Conservation (phyloP, 2,113 vertebrate species). For the Meriones unguiculatus region DNA sequence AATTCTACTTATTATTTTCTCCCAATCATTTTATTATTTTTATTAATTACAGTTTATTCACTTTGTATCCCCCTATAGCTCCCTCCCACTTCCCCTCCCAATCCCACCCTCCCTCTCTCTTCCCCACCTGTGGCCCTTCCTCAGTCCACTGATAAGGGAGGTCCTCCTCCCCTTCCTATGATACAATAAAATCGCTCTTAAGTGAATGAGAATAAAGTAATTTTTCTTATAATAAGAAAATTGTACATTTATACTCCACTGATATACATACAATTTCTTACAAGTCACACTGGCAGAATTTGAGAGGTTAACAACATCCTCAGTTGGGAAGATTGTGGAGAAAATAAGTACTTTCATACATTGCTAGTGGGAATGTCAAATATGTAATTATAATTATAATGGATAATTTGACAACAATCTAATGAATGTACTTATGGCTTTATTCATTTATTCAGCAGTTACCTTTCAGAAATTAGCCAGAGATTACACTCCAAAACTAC, state of each 20-base stretch:
- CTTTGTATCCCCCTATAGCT: no score
- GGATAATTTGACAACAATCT: background rate
- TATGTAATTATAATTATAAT: background rate
- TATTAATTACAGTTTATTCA: no score
- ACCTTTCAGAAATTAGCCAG: background rate
- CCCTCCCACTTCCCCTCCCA: no score
- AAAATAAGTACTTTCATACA: background rate
- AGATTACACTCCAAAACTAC: background rate
- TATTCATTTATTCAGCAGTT: background rate
- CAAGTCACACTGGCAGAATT: background rate
- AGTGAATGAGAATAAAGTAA: background rate
- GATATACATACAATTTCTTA: background rate
- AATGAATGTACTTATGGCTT: background rate
- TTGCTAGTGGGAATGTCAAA: background rate
- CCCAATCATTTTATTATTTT: no score
- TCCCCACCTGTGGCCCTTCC: no score
- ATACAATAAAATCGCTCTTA: no score
- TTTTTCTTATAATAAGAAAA: background rate
- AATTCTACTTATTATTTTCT: no score
- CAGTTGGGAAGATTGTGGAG: background rate
- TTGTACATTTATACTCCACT: background rate
- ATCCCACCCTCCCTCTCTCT: no score
- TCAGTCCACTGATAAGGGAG: no score
- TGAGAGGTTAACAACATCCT: background rate
- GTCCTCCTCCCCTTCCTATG: no score